A percentile compares a stretch with the other conserved stretches of the same genome.
These are phyloP conservation scores for Siphamia tubifer DNA, from an alignment of 2,113 vertebrate species.

Conservation along the genomic window DNA sequence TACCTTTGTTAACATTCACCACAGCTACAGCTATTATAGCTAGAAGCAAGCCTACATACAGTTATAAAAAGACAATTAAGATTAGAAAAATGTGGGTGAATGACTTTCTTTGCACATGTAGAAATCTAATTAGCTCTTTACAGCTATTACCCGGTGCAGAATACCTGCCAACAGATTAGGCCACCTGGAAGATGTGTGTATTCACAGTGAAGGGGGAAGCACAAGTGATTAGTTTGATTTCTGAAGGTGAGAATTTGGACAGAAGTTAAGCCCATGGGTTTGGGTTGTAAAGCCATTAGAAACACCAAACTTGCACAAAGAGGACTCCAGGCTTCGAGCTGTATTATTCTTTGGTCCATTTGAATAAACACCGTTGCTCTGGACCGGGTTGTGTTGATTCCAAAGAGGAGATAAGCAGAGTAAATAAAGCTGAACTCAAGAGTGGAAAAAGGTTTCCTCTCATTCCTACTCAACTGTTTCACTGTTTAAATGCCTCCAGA, in stretches of 20 bases:
- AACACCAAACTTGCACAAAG: conserved; percentile 32
- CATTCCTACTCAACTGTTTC: conserved; percentile 30
- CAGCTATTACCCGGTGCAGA: neutral
- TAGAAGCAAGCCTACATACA: neutral
- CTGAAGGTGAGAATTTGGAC: conserved; percentile 21
- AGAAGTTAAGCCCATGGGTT: conserved; percentile 44
- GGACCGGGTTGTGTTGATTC: conserved; percentile 47
- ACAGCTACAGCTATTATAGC: neutral
- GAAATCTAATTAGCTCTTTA: neutral
- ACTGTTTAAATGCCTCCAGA: conserved; percentile 60
- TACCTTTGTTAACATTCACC: neutral
- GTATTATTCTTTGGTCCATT: conserved; percentile 52
- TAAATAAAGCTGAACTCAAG: conserved; percentile 49
- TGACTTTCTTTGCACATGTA: neutral
- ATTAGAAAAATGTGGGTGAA: neutral
- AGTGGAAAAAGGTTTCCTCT: conserved; percentile 44
- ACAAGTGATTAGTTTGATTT: conserved; percentile 4
- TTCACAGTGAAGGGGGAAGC: neutral
- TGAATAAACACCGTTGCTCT: conserved; percentile 49
- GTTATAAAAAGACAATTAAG: too few species aligned
- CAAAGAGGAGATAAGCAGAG: conserved; percentile 55
- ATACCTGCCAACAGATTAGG: neutral
- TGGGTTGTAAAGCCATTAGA: conserved; percentile 32
- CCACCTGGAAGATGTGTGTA: neutral
- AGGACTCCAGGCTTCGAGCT: conserved; percentile 32